These are phyloP conservation scores for Aethina tumida DNA, from an alignment of 1,140 invertebrate species.

Conservation along the genomic window DNA sequence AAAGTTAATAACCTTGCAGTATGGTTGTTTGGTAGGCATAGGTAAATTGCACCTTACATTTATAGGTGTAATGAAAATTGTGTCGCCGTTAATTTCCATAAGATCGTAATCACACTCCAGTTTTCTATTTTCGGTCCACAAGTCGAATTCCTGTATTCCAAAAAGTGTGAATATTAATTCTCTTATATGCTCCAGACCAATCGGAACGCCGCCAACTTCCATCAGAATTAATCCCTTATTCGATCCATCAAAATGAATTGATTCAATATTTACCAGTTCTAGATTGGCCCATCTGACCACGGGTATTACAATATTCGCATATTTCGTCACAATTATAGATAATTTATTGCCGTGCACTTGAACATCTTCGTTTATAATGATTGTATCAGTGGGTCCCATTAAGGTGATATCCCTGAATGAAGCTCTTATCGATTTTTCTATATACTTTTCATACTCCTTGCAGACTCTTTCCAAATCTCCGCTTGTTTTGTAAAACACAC, in stretches of 20 bases:
- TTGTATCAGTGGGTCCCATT: slow-evolving; percentile 29
- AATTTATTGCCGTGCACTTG: slow-evolving; percentile 57
- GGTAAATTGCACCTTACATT: too few relatives aligned
- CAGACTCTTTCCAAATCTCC: slow-evolving; percentile 58
- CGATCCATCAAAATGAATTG: slow-evolving; percentile 50
- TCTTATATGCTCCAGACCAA: slow-evolving; percentile 44
- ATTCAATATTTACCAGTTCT: slow-evolving; percentile 49
- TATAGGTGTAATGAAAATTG: too few relatives aligned
- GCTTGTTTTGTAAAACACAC: slow-evolving; percentile 65
- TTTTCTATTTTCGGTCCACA: slow-evolving; percentile 15
- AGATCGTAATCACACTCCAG: too few relatives aligned
- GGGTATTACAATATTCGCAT: slow-evolving; percentile 39
- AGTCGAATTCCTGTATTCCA: slow-evolving; percentile 25
- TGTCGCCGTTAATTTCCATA: too few relatives aligned
- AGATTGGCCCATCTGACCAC: slow-evolving; percentile 54
- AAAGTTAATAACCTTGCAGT: too few relatives aligned
- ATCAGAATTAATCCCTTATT: slow-evolving; percentile 62
- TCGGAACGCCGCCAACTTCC: slow-evolving; percentile 49
- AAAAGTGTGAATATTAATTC: slow-evolving; percentile 38
- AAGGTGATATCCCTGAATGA: slow-evolving; percentile 39
- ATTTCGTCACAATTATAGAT: slow-evolving; percentile 47
- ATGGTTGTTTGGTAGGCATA: too few relatives aligned
- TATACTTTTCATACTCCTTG: slow-evolving; percentile 60
- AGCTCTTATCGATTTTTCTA: slow-evolving; percentile 74
- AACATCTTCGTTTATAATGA: slow-evolving; percentile 67